Evolutionary conservation across 2,888 invertebrate genomes (phyloP), one percentile per base, ranked within the genome.

Genomic region (Cantharis lateralis): DNA sequence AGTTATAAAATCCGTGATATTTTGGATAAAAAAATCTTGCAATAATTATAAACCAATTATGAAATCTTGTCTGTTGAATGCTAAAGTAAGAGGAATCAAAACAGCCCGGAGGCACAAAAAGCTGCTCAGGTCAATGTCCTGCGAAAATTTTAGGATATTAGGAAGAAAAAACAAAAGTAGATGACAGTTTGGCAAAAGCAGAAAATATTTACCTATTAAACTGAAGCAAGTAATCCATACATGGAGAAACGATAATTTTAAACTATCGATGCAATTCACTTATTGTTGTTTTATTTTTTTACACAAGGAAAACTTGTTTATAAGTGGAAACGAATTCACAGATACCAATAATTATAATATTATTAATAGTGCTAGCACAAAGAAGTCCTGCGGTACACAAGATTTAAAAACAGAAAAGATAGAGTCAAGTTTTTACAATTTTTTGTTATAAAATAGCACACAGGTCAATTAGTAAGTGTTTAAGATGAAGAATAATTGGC

Each of bases 41-140:
- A 13, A 4, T 48, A 48, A 48, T 48, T 48, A n/a, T 48, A 48
- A 48, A 48, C 48, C 48, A 48, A 48, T 48, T 48, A 48, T n/a
- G 11, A n/a, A 48, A n/a, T 48, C n/a, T 48, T 48, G 48, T 48
- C n/a, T 48, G 48, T 48, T 48, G 48, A 48, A 48, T 48, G n/a
- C 48, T 48, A 48, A 48, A 48, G 13, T 48, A n/a, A 48, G 48
- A 48, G 48, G n/a, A 48, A 48, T 48, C 48, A 48, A 48, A 48
- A 48, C 48, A 48, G 48, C 48, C n/a, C 9, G 1, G 48, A 48
- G 48, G 48, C 48, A 48, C 48, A 48, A 71, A 63, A 64, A 69
- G 70, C 64, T 72, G 71, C 68, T 48, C 48, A 70, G 76, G 76
- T 76, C 76, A 76, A 76, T 70, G 76, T 15, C 68, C 76, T 71